phyloP scores from a whole-genome alignment of 2,113 vertebrate genomes.

The Pelecanoides urinatrix region DNA sequence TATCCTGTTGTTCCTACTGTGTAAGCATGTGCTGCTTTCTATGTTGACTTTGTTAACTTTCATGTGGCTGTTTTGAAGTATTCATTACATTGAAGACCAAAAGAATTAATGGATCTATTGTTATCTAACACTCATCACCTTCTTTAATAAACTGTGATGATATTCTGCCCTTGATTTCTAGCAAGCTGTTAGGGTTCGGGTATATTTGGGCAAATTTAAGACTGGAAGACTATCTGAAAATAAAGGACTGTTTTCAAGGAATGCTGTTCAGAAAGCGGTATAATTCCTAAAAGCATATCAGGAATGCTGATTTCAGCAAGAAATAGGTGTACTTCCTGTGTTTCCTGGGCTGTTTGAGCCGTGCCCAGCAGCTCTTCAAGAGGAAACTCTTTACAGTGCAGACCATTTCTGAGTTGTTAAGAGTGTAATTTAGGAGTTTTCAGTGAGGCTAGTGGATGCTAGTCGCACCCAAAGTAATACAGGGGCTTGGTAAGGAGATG shows the following conservation, averaged over 20 bases:
- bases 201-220: background rate
- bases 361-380: background rate
- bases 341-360: background rate
- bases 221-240: background rate
- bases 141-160: conserved; percentile 11
- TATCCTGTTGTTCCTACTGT: conserved; percentile 50
- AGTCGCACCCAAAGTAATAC: background rate
- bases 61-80: conserved; percentile 45
- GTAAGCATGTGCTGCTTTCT: conserved; percentile 35
- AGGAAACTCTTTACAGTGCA: background rate
- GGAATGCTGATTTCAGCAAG: background rate
- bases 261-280: background rate
- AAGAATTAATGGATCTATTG: conserved; percentile 26
- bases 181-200: background rate
- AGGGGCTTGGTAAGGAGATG: background rate
- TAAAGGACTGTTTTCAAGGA: background rate
- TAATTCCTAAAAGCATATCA: background rate
- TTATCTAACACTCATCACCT: conserved; percentile 41
- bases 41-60: background rate
- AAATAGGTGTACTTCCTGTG: background rate
- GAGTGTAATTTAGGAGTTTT: background rate
- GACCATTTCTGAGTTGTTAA: background rate
- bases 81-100: conserved; percentile 7
- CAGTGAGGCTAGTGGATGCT: background rate
- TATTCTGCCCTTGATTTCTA: background rate